Conservation (phyloP, 2,797 vertebrate genomes). For the Chloroceryle amazona region DNA sequence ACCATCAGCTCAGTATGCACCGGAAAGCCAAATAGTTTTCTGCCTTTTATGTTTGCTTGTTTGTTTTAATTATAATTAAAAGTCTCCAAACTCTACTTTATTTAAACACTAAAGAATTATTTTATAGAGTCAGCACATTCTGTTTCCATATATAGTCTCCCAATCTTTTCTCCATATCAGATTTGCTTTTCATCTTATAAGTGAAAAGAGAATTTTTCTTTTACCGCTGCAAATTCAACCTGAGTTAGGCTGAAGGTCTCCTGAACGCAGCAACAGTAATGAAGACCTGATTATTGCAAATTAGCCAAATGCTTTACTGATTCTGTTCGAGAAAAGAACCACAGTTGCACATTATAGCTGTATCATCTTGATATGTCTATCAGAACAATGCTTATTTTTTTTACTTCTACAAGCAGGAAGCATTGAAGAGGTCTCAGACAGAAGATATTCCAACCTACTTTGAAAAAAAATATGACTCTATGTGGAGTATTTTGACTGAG, state of each 20-base stretch:
- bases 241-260: not conserved
- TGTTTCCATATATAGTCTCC: not conserved
- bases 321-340: not conserved
- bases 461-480: not conserved
- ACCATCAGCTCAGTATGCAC: not conserved
- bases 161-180: not conserved
- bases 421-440: not conserved
- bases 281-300: not conserved
- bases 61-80: slow-evolving; percentile 16
- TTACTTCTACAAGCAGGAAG: not conserved
- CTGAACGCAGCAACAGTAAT: not conserved
- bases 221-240: not conserved
- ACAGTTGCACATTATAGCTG: not conserved
- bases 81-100: not conserved
- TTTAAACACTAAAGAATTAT: not conserved
- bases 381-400: not conserved
- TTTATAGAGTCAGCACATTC: not conserved
- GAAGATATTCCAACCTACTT: not conserved
- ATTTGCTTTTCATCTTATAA: not conserved
- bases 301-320: not conserved
- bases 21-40: not conserved
- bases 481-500: not conserved
- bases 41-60: slow-evolving; percentile 22
- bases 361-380: not conserved
- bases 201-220: not conserved